Percentiles rank a stretch among this genome's conserved stretches.
Evolutionary conservation across 2,888 invertebrate species (phyloP).

Genomic region (Aelia acuminata): DNA sequence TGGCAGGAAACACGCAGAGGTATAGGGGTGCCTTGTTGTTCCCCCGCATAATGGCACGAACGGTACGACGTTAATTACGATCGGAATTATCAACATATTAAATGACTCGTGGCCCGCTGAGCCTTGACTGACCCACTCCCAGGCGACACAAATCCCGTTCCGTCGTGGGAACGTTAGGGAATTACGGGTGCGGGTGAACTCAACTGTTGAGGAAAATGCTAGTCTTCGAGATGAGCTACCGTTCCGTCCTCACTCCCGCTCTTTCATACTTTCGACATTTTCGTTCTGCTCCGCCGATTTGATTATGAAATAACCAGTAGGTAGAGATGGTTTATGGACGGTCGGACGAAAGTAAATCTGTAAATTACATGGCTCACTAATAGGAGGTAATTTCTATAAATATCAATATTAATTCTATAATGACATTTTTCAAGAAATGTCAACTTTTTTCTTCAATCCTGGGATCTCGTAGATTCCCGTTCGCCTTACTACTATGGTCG

Average conservation of each 20-base stretch:
- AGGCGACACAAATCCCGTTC: not conserved
- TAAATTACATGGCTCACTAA: not conserved
- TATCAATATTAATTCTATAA: no score
- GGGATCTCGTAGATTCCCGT: no score
- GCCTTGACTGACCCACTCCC: conserved; percentile 38
- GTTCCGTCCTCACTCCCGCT: not conserved
- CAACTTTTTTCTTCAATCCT: no score
- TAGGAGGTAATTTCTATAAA: no score
- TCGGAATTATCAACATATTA: conserved; percentile 12
- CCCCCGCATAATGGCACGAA: not conserved
- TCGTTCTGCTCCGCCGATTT: not conserved
- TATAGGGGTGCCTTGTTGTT: not conserved
- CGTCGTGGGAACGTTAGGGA: not conserved
- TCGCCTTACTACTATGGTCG: no score
- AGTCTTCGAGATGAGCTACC: not conserved
- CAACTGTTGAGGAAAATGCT: conserved; percentile 25
- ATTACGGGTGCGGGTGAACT: conserved; percentile 45
- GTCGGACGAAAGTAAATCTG: not conserved
- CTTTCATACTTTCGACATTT: conserved; percentile 2
- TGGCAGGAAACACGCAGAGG: conserved; percentile 36
- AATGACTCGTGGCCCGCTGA: conserved; percentile 9
- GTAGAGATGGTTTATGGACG: not conserved
- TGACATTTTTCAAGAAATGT: no score
- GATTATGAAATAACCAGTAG: not conserved
- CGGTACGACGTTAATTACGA: not conserved